Evolutionary conservation across 23 tunicate genomes (phyloP).

Genomic region (Trididemnum miniatum): DNA sequence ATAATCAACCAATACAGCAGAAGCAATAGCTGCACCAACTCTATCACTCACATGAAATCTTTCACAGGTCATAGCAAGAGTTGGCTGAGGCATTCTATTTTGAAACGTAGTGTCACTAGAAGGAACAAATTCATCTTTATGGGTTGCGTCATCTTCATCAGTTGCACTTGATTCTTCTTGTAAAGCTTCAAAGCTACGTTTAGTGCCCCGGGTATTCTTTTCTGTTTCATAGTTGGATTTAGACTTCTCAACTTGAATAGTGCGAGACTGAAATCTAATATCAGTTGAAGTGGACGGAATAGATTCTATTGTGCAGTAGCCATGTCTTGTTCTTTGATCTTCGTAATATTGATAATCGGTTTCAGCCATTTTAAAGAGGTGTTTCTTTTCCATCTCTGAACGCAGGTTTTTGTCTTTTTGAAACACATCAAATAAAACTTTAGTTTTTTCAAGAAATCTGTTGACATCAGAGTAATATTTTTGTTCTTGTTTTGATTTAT

Average conservation of each 20-base stretch:
- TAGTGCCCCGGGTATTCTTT: too few species aligned
- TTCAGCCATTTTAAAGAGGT: background rate
- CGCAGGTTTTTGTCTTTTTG: slow-evolving; percentile 9
- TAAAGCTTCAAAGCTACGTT: background rate
- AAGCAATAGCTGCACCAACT: slow-evolving; percentile 21
- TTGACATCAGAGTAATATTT: slow-evolving; percentile 7
- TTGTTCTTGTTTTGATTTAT: slow-evolving; percentile 6
- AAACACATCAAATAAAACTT: slow-evolving; percentile 1
- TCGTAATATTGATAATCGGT: background rate
- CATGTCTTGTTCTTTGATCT: background rate
- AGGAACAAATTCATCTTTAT: background rate
- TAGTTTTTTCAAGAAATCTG: slow-evolving; percentile 1
- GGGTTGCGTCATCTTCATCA: slow-evolving; percentile 3
- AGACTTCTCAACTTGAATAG: slow-evolving; percentile 2
- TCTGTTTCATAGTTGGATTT: background rate
- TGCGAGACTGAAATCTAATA: slow-evolving; percentile 16
- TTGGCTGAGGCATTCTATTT: background rate
- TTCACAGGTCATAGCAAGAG: slow-evolving; percentile 14
- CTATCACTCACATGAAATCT: slow-evolving; percentile 18
- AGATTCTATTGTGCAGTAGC: slow-evolving; percentile 13
- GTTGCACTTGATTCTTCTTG: slow-evolving; percentile 14
- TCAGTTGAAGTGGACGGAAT: background rate
- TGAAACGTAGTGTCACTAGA: background rate
- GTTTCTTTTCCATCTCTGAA: slow-evolving; percentile 6
- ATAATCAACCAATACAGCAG: slow-evolving; percentile 15